Evolutionary conservation across 2,888 invertebrate genomes (phyloP).

Genomic region (Acholoe squamosa): DNA sequence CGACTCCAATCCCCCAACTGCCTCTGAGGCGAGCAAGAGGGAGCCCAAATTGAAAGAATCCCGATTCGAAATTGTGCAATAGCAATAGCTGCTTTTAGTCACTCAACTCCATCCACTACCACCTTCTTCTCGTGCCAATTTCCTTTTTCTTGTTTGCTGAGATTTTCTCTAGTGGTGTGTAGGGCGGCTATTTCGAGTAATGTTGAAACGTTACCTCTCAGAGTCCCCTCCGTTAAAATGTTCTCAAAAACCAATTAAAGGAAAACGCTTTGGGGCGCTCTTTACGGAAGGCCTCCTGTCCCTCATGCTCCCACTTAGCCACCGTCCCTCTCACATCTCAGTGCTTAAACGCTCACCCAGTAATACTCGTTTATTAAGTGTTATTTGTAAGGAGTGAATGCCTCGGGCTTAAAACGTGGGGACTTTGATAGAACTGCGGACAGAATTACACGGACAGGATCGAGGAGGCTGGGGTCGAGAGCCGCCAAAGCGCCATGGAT

Average conservation of each 20-base stretch:
- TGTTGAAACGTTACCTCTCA: neutral
- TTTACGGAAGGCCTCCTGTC: neutral
- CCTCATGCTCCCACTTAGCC: neutral
- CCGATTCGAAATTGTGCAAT: neutral
- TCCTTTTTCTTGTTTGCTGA: neutral
- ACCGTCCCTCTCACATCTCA: neutral
- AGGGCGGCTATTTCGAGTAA: too few relatives aligned
- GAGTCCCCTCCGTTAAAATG: neutral
- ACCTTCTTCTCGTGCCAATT: neutral
- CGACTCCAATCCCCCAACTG: neutral
- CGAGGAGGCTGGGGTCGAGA: neutral
- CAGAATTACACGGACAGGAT: neutral
- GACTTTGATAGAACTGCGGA: slow-evolving; percentile 4
- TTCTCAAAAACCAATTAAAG: slow-evolving; percentile 33
- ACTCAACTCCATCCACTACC: neutral
- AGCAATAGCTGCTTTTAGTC: neutral
- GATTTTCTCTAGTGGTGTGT: neutral
- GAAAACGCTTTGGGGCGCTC: slow-evolving; percentile 16
- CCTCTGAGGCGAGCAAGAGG: neutral
- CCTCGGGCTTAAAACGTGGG: neutral
- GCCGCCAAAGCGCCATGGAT: neutral
- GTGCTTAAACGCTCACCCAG: slow-evolving; percentile 12
- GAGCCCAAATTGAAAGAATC: neutral
- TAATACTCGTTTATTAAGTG: slow-evolving; percentile 41
- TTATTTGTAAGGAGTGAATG: slow-evolving; percentile 14